A percentile compares a stretch with the other conserved stretches of the same genome.
Evolutionary conservation across 2,888 invertebrate genomes (phyloP).

Genomic region (Hirtodrosophila confusa): DNA sequence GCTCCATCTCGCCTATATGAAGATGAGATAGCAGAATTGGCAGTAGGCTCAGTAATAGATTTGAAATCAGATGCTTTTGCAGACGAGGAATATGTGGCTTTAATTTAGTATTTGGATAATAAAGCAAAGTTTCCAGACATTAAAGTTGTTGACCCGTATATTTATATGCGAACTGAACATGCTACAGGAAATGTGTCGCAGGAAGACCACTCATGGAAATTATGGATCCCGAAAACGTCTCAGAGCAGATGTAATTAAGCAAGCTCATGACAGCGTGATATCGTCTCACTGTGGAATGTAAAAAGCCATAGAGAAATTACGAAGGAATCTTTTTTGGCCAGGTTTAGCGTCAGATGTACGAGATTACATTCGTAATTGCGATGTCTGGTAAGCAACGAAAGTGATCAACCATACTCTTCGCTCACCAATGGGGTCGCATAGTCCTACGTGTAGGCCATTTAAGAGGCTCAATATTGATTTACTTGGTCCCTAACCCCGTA

Average conservation of each 20-base stretch:
- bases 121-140: too few relatives aligned
- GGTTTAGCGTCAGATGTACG: not conserved
- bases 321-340: not conserved
- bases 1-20: not conserved
- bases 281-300: not conserved
- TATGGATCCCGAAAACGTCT: not conserved
- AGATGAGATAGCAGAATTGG: not conserved
- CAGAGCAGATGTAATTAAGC: not conserved
- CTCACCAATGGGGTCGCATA: not conserved
- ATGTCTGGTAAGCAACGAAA: not conserved
- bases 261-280: constrained; percentile 3
- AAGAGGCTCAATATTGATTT: not conserved
- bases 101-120: too few relatives aligned
- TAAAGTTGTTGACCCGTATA: too few relatives aligned
- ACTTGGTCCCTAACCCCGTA: too few relatives aligned
- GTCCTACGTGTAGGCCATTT: not conserved
- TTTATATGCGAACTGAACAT: not conserved
- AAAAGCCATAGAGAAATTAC: constrained; percentile 1
- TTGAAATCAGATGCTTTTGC: not conserved
- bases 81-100: not conserved
- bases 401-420: not conserved
- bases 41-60: not conserved
- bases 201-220: not conserved
- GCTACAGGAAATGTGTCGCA: not conserved
- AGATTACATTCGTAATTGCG: not conserved